Evolutionary conservation across 2,888 invertebrate genomes (phyloP), one percentile per base, ranked within the genome.

Genomic region (Polymixis flavicincta): DNA sequence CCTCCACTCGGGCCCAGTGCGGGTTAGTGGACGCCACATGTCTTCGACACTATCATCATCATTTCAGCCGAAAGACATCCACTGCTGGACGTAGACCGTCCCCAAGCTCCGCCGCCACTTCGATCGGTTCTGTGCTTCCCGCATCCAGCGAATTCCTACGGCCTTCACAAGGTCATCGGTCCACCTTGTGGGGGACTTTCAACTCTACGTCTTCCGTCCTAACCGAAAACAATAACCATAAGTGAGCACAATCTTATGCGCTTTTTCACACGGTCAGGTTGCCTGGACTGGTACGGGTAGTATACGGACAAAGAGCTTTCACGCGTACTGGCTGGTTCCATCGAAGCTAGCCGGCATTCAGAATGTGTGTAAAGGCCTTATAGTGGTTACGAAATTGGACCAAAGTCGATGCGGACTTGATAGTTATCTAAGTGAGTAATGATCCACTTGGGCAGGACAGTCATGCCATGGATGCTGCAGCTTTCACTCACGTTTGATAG

Each of bases 401-500:
- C 57, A 78, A 78, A 79, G 74, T 67, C 64, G 55, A 74, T 68
- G 71, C 48, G 67, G 54, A 65, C 74, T 82, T 74, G 50, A 83
- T 64, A 32, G 52, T 19, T 55, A 78, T 45, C 25, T 48, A 82
- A 74, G 80, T 83, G 74, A 83, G 80, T 83, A 82, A 82, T 82
- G 67, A 57, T 64, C 19, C 60, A 72, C 61, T 57, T 61, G 52
- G n/a, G 32, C 67, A 45, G 14, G 63, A 70, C 25, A 66, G 42
- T n/a, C 52, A 42, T 59, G 5, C 42, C 76, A 25, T 19, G 19
- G 7, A 28, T 22, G 60, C 32, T 59, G 55, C 82, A 14, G 28
- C 50, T 81, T 64, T 65, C 54, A 68, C 65, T 68, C 28, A 22
- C 14, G 5, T 54, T 59, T 54, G 52, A 45, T 28, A 50, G 59